Conservation (phyloP, 2,113 vertebrate genomes). For the Hippocampus barbouri region DNA sequence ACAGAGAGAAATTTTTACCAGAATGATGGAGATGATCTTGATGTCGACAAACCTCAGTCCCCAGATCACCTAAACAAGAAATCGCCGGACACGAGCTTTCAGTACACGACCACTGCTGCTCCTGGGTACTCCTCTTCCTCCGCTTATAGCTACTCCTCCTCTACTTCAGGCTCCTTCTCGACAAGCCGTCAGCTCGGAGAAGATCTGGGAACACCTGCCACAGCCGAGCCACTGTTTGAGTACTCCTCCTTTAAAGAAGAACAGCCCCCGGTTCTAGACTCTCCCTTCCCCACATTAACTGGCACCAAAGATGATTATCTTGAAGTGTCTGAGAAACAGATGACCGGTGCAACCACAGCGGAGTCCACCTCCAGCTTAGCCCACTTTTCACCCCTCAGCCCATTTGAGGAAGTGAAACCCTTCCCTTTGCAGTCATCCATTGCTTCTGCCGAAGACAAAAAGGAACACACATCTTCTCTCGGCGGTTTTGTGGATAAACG, state of each 20-base stretch:
- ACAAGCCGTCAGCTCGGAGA: slow-evolving; percentile 76
- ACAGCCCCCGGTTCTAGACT: slow-evolving; percentile 67
- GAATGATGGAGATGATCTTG: slow-evolving; percentile 44
- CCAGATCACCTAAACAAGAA: slow-evolving; percentile 61
- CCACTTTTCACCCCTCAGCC: slow-evolving; percentile 74
- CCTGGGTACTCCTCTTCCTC: slow-evolving; percentile 75
- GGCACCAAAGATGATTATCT: slow-evolving; percentile 84
- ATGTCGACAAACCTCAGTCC: slow-evolving; percentile 58
- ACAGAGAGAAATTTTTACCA: slow-evolving; percentile 55
- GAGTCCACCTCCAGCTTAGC: slow-evolving; percentile 71
- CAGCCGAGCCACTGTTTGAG: slow-evolving; percentile 69
- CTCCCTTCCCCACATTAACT: slow-evolving; percentile 62
- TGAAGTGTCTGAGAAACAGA: slow-evolving; percentile 84
- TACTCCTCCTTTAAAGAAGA: slow-evolving; percentile 80
- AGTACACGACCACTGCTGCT: slow-evolving; percentile 65
- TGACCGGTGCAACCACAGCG: slow-evolving; percentile 48
- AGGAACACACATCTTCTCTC: slow-evolving; percentile 38
- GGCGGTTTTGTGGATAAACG: slow-evolving; percentile 67
- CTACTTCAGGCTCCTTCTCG: slow-evolving; percentile 75
- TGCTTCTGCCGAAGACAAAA: slow-evolving; percentile 39
- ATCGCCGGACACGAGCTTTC: slow-evolving; percentile 74
- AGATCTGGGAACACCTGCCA: slow-evolving; percentile 70
- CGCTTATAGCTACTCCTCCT: slow-evolving; percentile 77
- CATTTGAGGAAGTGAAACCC: slow-evolving; percentile 72
- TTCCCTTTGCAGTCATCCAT: slow-evolving; percentile 50